Base-by-base conservation (phyloP, 2,888 invertebrate species). In the Dorcus parallelipipedus region DNA sequence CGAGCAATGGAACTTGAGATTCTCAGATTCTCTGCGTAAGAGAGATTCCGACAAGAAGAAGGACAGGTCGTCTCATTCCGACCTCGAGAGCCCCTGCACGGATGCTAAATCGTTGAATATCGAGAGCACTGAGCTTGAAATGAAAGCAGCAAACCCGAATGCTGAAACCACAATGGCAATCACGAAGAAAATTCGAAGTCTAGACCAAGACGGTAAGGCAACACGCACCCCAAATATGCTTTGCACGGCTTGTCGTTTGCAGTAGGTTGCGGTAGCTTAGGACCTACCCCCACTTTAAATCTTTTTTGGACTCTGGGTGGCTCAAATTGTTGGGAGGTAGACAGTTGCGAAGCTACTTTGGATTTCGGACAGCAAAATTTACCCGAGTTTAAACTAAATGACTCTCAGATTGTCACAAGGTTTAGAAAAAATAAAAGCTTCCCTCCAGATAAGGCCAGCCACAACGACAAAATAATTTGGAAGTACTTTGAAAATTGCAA, bases 1-100 rank as follows among this genome's bases (percentile, higher is more conserved):
- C 9, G 83, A 83, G 23, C 79, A 79, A n/a, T 93, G 92, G 92
- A 90, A 88, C 66, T 73, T 78, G 2, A 78, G 83, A 48, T 72
- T 88, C 10, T 73, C 79, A 1, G 81, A 81, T 52, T 63, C 65
- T 3, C 65, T 67, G 26, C 71, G 74, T 58, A 73, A 76, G 60
- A 70, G 71, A 26, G 78, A 78, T 52, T 65, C 54, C 2, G 76
- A 77, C 52, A 77, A 73, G 60, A 75, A 73, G 55, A 76, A 66
- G 56, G 70, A 71, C 9, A 68, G 65, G 42, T 56, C 43, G n/a
- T 58, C 58, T 9, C 54, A 61, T 26, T 52, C 67, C 1, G 73
- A 74, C 53, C 52, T 69, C n/a, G 75, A 74, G 14, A 70, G 69
- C 62, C 69, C 72, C 8, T 51, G 40, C 47, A 54, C 50, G 50